phyloP scores from a whole-genome alignment of 2,888 invertebrate genomes.

The Temnothorax ravouxi region DNA sequence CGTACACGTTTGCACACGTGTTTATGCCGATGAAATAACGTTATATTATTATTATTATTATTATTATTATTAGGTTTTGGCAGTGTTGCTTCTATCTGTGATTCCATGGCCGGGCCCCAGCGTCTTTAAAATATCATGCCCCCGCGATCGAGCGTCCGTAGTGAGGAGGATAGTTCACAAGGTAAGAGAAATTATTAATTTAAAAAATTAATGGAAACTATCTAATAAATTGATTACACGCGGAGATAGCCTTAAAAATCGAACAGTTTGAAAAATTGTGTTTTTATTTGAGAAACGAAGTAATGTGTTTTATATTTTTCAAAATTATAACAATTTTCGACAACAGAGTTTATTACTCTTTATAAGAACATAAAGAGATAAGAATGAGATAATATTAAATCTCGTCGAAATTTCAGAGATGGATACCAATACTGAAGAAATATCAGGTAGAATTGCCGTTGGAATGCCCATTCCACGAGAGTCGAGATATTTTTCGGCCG shows the following conservation, averaged over 20 bases:
- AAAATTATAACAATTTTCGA: not conserved
- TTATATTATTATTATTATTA: too few relatives aligned
- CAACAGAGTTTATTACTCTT: not conserved
- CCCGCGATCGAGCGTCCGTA: constrained; percentile 95
- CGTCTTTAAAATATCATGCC: constrained; percentile 95
- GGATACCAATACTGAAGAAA: constrained; percentile 95
- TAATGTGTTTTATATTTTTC: not conserved
- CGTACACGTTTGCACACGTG: not conserved
- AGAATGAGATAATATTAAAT: constrained; percentile 31
- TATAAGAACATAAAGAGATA: not conserved
- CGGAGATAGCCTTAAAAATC: not conserved
- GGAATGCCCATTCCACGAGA: constrained; percentile 96
- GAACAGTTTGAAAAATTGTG: not conserved
- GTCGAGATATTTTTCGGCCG: constrained; percentile 95
- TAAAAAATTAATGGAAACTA: not conserved
- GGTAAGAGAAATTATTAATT: constrained; percentile 80
- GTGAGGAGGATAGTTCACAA: constrained; percentile 95
- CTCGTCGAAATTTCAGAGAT: constrained; percentile 88
- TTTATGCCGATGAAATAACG: not conserved
- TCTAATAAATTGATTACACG: not conserved
- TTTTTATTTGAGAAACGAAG: not conserved
- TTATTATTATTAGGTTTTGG: constrained; percentile 89
- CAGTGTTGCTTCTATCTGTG: constrained; percentile 93
- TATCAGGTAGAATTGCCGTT: constrained; percentile 95
- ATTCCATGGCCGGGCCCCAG: constrained; percentile 96